A percentile compares a stretch with the other conserved stretches of the same genome.
Evolutionary conservation across 2,888 invertebrate species (phyloP).

Genomic region (Drosophila ustulata): DNA sequence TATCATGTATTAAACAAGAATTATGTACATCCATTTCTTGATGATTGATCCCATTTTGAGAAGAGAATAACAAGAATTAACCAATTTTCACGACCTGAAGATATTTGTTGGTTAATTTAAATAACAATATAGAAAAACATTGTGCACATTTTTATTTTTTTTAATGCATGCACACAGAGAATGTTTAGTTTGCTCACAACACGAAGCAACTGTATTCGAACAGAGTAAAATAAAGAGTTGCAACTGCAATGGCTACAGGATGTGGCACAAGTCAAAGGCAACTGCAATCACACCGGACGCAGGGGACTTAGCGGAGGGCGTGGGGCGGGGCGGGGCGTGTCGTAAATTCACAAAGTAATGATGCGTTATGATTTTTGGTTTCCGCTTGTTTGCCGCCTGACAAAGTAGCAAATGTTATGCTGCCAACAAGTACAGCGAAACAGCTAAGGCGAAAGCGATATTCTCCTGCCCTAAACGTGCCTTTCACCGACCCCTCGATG

Average conservation of each 20-base stretch:
- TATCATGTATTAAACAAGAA: too few relatives aligned
- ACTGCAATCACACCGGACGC: conserved; percentile 25
- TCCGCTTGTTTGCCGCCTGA: conserved; percentile 72
- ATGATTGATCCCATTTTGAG: too few relatives aligned
- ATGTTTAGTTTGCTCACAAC: background rate
- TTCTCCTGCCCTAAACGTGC: background rate
- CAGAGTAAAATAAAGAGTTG: conserved; percentile 17
- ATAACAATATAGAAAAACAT: too few relatives aligned
- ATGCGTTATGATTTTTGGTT: conserved; percentile 81
- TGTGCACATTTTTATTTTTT: background rate
- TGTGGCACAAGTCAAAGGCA: conserved; percentile 49
- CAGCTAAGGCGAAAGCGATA: conserved; percentile 28
- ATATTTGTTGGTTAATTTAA: too few relatives aligned
- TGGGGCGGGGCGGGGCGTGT: conserved; percentile 17
- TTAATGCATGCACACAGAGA: background rate
- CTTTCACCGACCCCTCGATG: background rate
- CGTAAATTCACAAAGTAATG: conserved; percentile 82
- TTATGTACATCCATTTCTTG: too few relatives aligned
- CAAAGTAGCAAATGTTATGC: conserved; percentile 63
- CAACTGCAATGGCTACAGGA: conserved; percentile 51
- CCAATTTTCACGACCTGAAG: too few relatives aligned
- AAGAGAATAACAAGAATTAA: too few relatives aligned
- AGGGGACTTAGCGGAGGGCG: background rate
- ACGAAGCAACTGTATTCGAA: conserved; percentile 13
- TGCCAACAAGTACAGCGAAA: conserved; percentile 17